Evolutionary conservation across 2,888 invertebrate species (phyloP).

Genomic region (Polyploca ridens): DNA sequence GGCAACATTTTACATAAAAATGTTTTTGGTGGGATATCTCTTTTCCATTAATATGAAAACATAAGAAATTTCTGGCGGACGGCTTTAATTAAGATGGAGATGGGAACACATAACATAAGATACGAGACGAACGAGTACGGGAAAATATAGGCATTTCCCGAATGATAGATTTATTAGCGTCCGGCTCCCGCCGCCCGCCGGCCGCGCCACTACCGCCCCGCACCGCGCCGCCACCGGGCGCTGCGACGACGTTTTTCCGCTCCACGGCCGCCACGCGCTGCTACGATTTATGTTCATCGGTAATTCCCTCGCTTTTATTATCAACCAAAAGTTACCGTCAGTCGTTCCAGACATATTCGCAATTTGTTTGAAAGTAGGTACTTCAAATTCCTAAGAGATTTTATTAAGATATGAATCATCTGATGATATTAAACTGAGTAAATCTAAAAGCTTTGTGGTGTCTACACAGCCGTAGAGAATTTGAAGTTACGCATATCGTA

Average conservation of each 20-base stretch:
- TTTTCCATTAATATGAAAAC: conserved; percentile 14
- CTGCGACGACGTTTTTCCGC: conserved; percentile 21
- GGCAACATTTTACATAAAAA: too few relatives aligned
- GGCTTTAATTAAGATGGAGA: conserved; percentile 38
- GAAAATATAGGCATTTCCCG: background rate
- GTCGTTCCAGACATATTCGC: conserved; percentile 2
- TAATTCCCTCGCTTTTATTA: conserved; percentile 28
- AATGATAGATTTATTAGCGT: conserved; percentile 36
- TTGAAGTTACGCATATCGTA: background rate
- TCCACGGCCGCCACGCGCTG: conserved; percentile 14
- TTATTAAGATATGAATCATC: background rate
- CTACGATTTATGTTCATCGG: conserved; percentile 51
- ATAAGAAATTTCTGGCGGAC: conserved; percentile 21
- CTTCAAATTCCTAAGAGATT: background rate
- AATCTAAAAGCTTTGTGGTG: background rate
- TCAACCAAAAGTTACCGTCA: conserved; percentile 11
- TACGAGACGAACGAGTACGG: conserved; percentile 14
- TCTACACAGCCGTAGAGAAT: background rate
- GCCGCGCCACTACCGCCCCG: background rate
- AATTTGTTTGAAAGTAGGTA: background rate
- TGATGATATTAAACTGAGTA: background rate
- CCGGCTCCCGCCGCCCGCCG: conserved; percentile 11
- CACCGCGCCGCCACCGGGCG: conserved; percentile 19
- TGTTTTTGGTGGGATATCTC: too few relatives aligned
- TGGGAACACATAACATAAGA: conserved; percentile 23